These are phyloP conservation scores for Ceyx cyanopectus DNA, from an alignment of 2,113 vertebrate genomes.

Conservation along the genomic window DNA sequence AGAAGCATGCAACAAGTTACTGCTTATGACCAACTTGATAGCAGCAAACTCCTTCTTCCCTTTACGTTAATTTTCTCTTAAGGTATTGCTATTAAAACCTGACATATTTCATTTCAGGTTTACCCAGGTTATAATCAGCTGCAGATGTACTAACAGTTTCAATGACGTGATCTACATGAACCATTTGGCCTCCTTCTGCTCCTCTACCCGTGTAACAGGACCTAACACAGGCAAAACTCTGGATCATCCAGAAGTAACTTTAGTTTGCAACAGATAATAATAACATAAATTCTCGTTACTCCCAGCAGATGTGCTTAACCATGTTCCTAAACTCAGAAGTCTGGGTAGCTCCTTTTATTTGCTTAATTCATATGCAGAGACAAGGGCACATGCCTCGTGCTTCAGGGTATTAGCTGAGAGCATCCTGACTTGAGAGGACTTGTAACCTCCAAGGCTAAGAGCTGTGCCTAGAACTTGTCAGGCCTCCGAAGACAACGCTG, in stretches of 20 bases:
- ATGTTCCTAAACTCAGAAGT: not conserved
- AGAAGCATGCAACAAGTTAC: not conserved
- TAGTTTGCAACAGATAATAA: accelerated
- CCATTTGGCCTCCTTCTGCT: not conserved
- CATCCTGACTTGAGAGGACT: not conserved
- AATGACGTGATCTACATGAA: accelerated
- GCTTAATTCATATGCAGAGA: accelerated
- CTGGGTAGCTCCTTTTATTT: not conserved
- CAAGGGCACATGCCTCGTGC: accelerated
- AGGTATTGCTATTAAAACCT: not conserved
- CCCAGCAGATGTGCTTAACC: not conserved
- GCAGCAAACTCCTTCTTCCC: not conserved
- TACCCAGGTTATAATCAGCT: not conserved
- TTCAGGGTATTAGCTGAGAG: not conserved
- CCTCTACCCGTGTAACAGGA: no score
- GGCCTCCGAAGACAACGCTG: not conserved
- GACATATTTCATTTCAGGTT: not conserved
- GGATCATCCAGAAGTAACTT: not conserved
- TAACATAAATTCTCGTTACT: not conserved
- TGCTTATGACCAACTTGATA: accelerated
- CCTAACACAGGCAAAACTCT: not conserved
- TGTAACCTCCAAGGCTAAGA: accelerated
- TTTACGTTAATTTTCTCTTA: not conserved
- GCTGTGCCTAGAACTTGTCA: not conserved
- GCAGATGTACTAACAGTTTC: not conserved